Evolutionary conservation across 2,888 invertebrate genomes (phyloP).

Genomic region (Orchestes rusci): DNA sequence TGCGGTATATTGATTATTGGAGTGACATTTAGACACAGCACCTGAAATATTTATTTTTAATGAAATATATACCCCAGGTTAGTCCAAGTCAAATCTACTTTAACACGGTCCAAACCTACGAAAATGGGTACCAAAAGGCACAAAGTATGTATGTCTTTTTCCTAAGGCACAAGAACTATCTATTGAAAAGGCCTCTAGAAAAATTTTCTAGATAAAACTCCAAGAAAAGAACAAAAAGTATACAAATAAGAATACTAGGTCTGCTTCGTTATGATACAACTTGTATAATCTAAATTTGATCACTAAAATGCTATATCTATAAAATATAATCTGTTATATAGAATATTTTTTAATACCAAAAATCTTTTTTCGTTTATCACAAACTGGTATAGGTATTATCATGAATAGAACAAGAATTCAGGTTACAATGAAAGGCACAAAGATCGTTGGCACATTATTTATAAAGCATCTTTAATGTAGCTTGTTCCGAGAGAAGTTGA

Average conservation of each 20-base stretch:
- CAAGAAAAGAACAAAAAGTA: too few relatives aligned
- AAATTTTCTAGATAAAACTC: not conserved
- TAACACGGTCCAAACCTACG: conserved; percentile 26
- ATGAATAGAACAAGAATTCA: too few relatives aligned
- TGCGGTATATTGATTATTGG: conserved; percentile 29
- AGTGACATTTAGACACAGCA: conserved; percentile 25
- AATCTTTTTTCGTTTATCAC: too few relatives aligned
- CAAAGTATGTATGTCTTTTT: conserved; percentile 39
- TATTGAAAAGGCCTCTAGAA: conserved; percentile 37
- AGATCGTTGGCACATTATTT: too few relatives aligned
- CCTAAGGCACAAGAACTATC: conserved; percentile 42
- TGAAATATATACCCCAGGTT: conserved; percentile 9
- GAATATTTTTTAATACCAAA: too few relatives aligned
- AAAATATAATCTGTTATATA: too few relatives aligned
- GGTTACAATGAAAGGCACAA: too few relatives aligned
- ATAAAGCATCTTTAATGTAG: too few relatives aligned
- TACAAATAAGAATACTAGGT: conserved; percentile 29
- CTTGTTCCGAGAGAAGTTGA: too few relatives aligned
- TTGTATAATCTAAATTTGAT: conserved; percentile 24
- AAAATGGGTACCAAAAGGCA: conserved; percentile 35
- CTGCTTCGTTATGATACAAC: conserved; percentile 12
- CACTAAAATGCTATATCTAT: not conserved
- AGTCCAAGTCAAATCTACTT: conserved; percentile 10
- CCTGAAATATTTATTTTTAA: conserved; percentile 15
- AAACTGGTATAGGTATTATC: too few relatives aligned